A percentile compares a stretch with the other conserved stretches of the same genome.
phyloP scores from a whole-genome alignment of 2,113 vertebrate species.

The Anarrhichthys ocellatus region DNA sequence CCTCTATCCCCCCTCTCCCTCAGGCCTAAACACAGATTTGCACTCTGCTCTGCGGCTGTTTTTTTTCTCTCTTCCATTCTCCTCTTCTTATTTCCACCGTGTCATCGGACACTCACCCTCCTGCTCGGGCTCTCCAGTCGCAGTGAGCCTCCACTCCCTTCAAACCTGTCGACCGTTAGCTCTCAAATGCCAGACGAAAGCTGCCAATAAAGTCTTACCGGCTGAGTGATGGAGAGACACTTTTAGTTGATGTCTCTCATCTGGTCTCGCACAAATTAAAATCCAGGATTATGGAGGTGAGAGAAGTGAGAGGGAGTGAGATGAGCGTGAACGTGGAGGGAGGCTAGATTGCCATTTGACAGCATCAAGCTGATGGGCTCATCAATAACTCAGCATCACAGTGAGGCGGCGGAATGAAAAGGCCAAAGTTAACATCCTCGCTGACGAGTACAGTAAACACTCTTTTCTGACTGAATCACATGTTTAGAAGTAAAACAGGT shows the following conservation, averaged over 20 bases:
- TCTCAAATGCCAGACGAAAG: constrained; percentile 45
- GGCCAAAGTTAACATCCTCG: constrained; percentile 37
- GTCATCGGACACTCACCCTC: constrained; percentile 44
- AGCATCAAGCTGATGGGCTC: constrained; percentile 48
- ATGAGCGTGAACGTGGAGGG: not conserved
- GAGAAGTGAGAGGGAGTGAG: constrained; percentile 10
- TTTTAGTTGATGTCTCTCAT: constrained; percentile 45
- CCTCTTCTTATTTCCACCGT: constrained; percentile 38
- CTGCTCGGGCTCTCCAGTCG: constrained; percentile 12
- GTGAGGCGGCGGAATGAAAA: constrained; percentile 41
- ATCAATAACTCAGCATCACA: constrained; percentile 56
- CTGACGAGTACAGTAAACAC: constrained; percentile 7
- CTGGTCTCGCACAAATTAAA: constrained; percentile 42
- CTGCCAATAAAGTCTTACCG: constrained; percentile 62
- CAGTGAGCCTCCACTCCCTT: constrained; percentile 45
- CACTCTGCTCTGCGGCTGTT: constrained; percentile 30
- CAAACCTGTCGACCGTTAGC: constrained; percentile 31
- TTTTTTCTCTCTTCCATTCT: constrained; percentile 25
- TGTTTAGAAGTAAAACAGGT: not conserved
- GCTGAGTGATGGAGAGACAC: not conserved
- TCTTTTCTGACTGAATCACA: not conserved
- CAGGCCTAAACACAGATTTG: constrained; percentile 39
- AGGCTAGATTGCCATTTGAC: constrained; percentile 21
- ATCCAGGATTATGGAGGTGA: constrained; percentile 26
- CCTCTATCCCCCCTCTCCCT: constrained; percentile 10